Evolutionary conservation across 2,888 invertebrate genomes (phyloP).

Genomic region (Pogonocherus hispidulus): DNA sequence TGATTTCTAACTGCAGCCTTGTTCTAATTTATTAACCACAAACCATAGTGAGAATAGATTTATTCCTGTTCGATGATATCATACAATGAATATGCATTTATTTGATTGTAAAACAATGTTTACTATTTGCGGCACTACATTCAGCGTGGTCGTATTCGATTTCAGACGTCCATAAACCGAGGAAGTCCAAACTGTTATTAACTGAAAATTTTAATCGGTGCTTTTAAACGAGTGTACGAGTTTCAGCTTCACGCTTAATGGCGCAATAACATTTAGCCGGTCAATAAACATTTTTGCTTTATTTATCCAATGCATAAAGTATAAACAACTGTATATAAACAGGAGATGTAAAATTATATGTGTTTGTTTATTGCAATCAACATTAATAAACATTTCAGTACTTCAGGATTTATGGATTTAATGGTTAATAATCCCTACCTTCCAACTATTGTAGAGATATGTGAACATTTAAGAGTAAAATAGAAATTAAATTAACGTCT

Average conservation of each 20-base stretch:
- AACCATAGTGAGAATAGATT: neutral
- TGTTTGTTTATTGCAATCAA: neutral
- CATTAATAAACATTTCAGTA: neutral
- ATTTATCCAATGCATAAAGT: neutral
- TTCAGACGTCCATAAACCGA: neutral
- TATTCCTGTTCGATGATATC: conserved; percentile 4
- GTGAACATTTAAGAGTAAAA: too few relatives aligned
- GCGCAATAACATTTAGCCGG: neutral
- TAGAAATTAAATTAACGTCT: too few relatives aligned
- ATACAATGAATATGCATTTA: conserved; percentile 1
- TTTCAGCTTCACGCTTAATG: neutral
- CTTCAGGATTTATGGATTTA: too few relatives aligned
- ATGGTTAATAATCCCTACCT: too few relatives aligned
- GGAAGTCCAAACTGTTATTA: neutral
- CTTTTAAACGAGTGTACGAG: neutral
- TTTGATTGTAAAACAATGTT: neutral
- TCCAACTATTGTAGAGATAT: too few relatives aligned
- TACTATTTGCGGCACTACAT: neutral
- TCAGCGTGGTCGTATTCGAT: neutral
- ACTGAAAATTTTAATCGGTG: neutral
- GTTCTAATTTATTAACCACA: conserved; percentile 5
- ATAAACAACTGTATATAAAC: neutral
- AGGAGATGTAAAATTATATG: neutral
- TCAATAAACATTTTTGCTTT: neutral
- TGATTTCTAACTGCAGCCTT: neutral